phyloP scores from a whole-genome alignment of 1,140 invertebrate genomes.

The Drosophila pandora region DNA sequence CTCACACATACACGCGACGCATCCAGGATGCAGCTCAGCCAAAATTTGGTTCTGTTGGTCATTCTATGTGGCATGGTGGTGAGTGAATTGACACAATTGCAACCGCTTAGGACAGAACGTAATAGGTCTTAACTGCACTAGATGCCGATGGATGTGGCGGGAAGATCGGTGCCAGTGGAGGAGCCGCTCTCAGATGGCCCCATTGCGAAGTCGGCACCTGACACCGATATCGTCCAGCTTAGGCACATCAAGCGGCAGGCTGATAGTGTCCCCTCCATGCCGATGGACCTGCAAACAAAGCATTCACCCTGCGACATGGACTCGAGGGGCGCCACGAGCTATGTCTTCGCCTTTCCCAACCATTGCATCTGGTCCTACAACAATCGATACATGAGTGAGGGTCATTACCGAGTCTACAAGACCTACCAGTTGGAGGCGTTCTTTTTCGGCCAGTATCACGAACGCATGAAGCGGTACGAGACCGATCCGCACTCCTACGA shows the following conservation, averaged over 20 bases:
- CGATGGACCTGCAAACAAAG: background rate
- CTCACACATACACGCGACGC: background rate
- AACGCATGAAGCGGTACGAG: slow-evolving; percentile 33
- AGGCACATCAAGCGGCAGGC: background rate
- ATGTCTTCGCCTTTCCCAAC: slow-evolving; percentile 20
- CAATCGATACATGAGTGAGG: slow-evolving; percentile 21
- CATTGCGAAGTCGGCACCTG: no score
- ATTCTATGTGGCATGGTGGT: slow-evolving; percentile 6
- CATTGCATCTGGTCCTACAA: slow-evolving; percentile 50
- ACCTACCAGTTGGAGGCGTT: slow-evolving; percentile 37
- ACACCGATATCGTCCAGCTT: background rate
- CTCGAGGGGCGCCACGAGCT: background rate
- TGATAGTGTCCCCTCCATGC: background rate
- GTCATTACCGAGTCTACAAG: slow-evolving; percentile 32
- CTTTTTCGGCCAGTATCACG: slow-evolving; percentile 44
- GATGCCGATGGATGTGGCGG: background rate
- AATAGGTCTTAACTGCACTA: background rate
- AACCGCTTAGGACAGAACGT: background rate
- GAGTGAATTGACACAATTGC: background rate
- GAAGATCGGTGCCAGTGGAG: background rate
- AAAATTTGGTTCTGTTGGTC: background rate
- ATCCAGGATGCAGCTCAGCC: slow-evolving; percentile 1
- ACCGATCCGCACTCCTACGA: slow-evolving; percentile 2
- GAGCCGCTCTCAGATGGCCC: background rate
- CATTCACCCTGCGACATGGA: slow-evolving; percentile 58